phyloP scores from a whole-genome alignment of 2,888 invertebrate species.

The Mongoloraphidia duomilia region DNA sequence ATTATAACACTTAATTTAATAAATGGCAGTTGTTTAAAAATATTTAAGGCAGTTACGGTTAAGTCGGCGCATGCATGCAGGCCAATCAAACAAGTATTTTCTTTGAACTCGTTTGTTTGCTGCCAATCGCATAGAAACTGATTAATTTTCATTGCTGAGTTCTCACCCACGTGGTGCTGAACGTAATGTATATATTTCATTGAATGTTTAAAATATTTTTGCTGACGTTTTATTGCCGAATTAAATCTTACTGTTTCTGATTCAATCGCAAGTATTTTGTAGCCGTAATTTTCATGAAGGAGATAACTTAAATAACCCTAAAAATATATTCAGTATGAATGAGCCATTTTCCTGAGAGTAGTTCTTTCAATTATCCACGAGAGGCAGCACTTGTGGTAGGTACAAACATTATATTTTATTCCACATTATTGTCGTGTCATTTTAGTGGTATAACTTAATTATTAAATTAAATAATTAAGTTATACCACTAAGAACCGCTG shows the following conservation, averaged over 20 bases:
- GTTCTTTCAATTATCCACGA: too few species aligned
- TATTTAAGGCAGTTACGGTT: conserved; percentile 47
- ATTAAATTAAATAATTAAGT: too few species aligned
- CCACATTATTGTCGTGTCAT: too few species aligned
- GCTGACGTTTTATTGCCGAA: conserved; percentile 41
- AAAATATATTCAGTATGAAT: conserved; percentile 15
- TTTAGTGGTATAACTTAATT: too few species aligned
- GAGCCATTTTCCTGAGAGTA: too few species aligned
- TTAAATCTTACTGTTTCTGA: conserved; percentile 39
- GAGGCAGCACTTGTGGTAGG: too few species aligned
- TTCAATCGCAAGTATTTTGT: conserved; percentile 53
- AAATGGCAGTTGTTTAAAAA: conserved; percentile 43
- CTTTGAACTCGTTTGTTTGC: conserved; percentile 18
- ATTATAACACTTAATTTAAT: conserved; percentile 47
- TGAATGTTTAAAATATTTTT: conserved; percentile 37
- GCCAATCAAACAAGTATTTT: conserved; percentile 36
- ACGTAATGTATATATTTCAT: conserved; percentile 39
- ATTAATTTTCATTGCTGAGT: conserved; percentile 34
- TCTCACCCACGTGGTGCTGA: conserved; percentile 37
- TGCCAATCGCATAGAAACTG: conserved; percentile 29
- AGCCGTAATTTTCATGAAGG: conserved; percentile 40
- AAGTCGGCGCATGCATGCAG: conserved; percentile 70
- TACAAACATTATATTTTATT: too few species aligned
- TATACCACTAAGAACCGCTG: too few species aligned
- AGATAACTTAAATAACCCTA: conserved; percentile 61